Conservation (phyloP, 2,113 vertebrate genomes). For the Lanius ludovicianus region DNA sequence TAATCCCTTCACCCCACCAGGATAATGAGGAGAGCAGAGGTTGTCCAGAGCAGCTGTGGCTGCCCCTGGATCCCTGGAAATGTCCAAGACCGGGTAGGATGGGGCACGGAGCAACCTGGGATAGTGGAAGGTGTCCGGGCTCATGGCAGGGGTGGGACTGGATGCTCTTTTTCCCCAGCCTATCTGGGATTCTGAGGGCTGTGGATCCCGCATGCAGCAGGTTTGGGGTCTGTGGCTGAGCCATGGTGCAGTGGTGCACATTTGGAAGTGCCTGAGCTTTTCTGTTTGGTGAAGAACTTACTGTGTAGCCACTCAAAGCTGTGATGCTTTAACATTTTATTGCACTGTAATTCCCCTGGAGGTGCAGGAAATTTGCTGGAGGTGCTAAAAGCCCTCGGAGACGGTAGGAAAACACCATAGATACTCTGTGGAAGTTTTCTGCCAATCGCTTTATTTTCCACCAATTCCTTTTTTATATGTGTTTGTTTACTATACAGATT, state of each 20-base stretch:
- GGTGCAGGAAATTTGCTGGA: constrained; percentile 34
- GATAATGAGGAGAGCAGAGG: background rate
- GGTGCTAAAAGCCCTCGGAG: background rate
- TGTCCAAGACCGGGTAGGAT: rapidly evolving
- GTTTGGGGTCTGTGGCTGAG: background rate
- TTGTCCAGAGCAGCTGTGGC: background rate
- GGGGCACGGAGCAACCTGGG: background rate
- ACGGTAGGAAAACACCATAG: background rate
- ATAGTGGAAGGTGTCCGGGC: background rate
- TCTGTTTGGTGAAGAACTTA: constrained; percentile 19
- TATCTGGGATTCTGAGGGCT: background rate
- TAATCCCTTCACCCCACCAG: background rate
- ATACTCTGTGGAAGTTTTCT: background rate
- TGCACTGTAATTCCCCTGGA: constrained; percentile 37
- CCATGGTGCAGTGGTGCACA: background rate
- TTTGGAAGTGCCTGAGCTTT: background rate
- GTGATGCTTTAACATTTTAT: constrained; percentile 18
- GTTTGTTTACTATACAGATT: constrained; percentile 15
- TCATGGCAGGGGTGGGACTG: background rate
- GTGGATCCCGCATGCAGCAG: background rate
- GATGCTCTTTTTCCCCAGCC: background rate
- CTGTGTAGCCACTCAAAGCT: background rate
- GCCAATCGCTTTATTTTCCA: constrained; percentile 20
- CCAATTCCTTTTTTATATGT: constrained; percentile 25
- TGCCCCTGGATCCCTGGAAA: background rate